A percentile compares a stretch with the other conserved stretches of the same genome.
phyloP scores from a whole-genome alignment of 2,113 vertebrate species.

The Anguilla rostrata region DNA sequence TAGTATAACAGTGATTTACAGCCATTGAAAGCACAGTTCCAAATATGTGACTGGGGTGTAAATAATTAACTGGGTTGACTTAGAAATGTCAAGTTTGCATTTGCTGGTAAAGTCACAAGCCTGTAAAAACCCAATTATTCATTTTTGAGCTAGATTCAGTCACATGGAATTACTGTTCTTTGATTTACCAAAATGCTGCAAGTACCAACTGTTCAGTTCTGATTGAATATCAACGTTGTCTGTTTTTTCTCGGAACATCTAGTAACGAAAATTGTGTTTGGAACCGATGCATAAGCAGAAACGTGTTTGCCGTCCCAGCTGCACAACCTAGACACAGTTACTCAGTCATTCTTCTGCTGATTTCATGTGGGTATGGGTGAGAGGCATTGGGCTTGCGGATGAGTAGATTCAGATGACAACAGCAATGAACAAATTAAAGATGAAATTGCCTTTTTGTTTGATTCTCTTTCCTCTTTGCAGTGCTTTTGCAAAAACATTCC shows the following conservation, averaged over 20 bases:
- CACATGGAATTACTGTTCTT: neutral
- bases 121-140: no score
- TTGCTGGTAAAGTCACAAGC: no score
- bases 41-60: no score
- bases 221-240: no score
- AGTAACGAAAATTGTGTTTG: neutral
- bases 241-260: neutral
- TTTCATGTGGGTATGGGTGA: neutral
- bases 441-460: neutral
- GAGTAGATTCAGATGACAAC: neutral
- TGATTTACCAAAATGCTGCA: neutral
- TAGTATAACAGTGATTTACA: no score
- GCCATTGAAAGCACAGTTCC: no score
- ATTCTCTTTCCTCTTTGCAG: neutral
- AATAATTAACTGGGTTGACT: no score
- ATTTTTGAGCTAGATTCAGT: neutral
- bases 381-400: neutral
- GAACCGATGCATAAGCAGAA: conserved; percentile 1
- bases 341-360: neutral
- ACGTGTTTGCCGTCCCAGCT: conserved; percentile 7
- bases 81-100: no score
- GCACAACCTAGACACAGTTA: conserved; percentile 23
- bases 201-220: neutral
- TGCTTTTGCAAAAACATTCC: neutral
- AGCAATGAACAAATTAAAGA: neutral